Conservation (phyloP, 2,113 vertebrate species). For the Setophaga petechia region DNA sequence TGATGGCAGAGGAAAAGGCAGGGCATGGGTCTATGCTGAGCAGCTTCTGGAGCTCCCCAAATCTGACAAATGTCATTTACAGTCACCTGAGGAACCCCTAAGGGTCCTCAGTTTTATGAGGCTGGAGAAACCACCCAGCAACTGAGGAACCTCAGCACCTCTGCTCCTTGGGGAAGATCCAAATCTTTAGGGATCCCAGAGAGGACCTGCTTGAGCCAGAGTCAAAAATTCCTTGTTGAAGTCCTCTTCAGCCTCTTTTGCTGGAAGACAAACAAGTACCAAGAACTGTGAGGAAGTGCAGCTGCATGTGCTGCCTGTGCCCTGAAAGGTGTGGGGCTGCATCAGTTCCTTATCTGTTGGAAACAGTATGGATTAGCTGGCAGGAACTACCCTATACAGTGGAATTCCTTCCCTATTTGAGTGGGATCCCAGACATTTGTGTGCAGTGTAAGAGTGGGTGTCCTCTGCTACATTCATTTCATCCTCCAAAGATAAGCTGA, state of each 20-base stretch:
- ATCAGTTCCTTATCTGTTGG: not conserved
- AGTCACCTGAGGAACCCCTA: not conserved
- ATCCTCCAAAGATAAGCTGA: not conserved
- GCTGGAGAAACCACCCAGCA: not conserved
- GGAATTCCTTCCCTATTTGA: not conserved
- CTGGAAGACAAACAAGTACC: not conserved
- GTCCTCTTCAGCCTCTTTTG: not conserved
- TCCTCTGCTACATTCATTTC: not conserved
- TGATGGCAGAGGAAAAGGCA: rapidly evolving
- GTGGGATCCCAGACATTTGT: not conserved
- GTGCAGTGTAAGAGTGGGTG: not conserved
- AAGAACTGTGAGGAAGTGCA: not conserved
- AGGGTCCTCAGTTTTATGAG: not conserved
- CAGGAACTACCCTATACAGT: rapidly evolving
- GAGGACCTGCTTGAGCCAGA: not conserved
- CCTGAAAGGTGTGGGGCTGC: not conserved
- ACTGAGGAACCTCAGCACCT: not conserved
- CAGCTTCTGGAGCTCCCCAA: not conserved
- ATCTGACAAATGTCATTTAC: not conserved
- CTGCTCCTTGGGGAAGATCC: not conserved
- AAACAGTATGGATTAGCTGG: not conserved
- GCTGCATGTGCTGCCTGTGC: not conserved
- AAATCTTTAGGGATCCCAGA: not conserved
- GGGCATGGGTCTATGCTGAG: rapidly evolving
- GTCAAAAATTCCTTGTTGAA: not conserved